Evolutionary conservation across 2,113 vertebrate species (phyloP), one percentile per base, ranked within the genome.

Genomic region (Pagrus major): DNA sequence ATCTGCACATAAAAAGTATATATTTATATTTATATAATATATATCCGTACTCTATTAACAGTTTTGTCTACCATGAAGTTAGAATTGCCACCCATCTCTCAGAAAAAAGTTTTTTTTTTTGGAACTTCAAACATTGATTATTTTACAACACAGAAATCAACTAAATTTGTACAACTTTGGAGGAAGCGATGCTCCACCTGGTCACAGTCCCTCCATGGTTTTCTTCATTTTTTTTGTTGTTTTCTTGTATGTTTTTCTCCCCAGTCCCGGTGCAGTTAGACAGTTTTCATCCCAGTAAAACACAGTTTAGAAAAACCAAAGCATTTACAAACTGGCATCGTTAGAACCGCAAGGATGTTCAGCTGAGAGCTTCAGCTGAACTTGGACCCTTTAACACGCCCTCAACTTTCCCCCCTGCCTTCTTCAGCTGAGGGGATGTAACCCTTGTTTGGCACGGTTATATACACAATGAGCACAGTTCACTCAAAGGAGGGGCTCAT

Each of bases 1-100:
- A 93, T 94, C 92, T 93, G 93, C 94, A 95, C 94, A 94, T 95
- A 96, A 94, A 96, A 95, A 95, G 90, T 94, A 94, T 95, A 95
- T 95, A 94, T 95, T 92, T 94, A 93, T 95, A 94, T 94, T 93
- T 95, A 95, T 95, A 95, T 94, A 94, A 95, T 95, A 95, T 95
- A 95, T 95, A 95, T 95, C 92, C 93, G 64, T 95, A 95, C 89
- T 95, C 95, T 96, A 95, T 95, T 93, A 93, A 95, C 94, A 95
- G 94, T 90, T 94, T 91, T 90, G 90, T 94, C 95, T 95, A 96
- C 93, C 92, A 92, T 94, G 93, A 94, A 93, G 88, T 93, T 93
- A 93, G 93, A 87, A 94, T 83, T 80, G 89, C 91, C 91, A 91
- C 80, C 86, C 89, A 90, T 91, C 83, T 92, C 83, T 93, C 92